Percentiles rank a stretch among this genome's conserved stretches.
Conservation (phyloP, 2,888 invertebrate genomes). For the Drosophila setosimentum region DNA sequence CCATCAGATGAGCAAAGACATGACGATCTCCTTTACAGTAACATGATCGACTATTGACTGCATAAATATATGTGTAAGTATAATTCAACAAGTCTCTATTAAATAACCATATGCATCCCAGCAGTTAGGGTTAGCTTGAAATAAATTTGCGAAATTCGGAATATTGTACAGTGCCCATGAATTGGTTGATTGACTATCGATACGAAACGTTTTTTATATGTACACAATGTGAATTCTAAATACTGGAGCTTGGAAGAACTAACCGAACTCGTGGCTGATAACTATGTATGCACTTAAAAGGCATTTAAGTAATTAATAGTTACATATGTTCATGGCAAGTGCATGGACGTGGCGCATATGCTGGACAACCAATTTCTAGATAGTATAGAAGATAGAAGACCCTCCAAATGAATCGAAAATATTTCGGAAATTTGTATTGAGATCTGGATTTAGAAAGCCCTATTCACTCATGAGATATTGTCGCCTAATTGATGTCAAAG, state of each 20-base stretch:
- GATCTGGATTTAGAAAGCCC: conserved; percentile 14
- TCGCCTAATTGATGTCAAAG: conserved; percentile 24
- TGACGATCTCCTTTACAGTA: conserved; percentile 2
- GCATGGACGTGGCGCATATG: conserved; percentile 18
- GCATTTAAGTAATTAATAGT: conserved; percentile 12
- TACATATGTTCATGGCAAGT: conserved; percentile 14
- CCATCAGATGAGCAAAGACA: conserved; percentile 19
- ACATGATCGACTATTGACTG: conserved; percentile 14
- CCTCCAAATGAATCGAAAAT: conserved; percentile 5
- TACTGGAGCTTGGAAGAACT: conserved; percentile 59
- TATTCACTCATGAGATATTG: conserved; percentile 27
- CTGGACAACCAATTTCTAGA: conserved; percentile 18
- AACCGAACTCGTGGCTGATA: conserved; percentile 38
- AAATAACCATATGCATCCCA: conserved; percentile 19
- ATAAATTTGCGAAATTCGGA: conserved; percentile 34
- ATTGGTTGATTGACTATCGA: conserved; percentile 31
- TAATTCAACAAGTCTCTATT: conserved; percentile 23
- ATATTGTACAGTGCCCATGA: conserved; percentile 36
- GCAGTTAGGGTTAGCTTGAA: conserved; percentile 7
- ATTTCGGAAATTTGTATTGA: conserved; percentile 3
- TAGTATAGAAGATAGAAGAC: conserved; percentile 1
- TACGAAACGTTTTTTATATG: conserved; percentile 31
- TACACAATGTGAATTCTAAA: conserved; percentile 42
- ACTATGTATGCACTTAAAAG: conserved; percentile 21
- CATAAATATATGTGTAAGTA: conserved; percentile 16